Evolutionary conservation across 2,113 vertebrate genomes (phyloP).

Genomic region (Nyctibius bracteatus): DNA sequence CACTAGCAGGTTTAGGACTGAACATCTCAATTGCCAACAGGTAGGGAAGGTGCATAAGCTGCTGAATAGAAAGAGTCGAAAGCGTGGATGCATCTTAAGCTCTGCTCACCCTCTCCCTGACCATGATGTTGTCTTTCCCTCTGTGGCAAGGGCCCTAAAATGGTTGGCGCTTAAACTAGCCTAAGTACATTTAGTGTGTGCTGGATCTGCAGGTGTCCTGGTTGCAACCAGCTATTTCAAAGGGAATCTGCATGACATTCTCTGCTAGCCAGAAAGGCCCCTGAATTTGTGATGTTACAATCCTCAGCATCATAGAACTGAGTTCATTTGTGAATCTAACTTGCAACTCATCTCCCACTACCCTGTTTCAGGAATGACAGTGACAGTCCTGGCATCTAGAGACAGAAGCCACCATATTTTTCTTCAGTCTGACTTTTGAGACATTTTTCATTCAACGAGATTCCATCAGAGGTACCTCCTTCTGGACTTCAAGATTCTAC

Average conservation of each 20-base stretch:
- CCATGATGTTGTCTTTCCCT: fast-evolving
- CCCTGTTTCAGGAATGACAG: background rate
- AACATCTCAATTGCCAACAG: background rate
- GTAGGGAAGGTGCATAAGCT: background rate
- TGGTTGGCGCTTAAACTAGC: background rate
- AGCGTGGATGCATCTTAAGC: fast-evolving
- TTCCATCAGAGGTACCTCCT: background rate
- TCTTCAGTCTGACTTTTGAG: background rate
- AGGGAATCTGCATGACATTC: background rate
- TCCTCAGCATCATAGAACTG: background rate
- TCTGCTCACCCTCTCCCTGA: background rate
- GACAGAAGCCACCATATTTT: background rate
- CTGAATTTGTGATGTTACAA: background rate
- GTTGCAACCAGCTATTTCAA: background rate
- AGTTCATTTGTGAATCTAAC: background rate
- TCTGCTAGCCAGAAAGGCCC: background rate
- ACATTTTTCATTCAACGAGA: background rate
- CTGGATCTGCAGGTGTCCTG: background rate
- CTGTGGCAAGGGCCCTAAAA: background rate
- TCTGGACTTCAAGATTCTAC: background rate
- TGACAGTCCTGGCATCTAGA: background rate
- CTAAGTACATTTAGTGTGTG: background rate
- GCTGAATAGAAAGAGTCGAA: background rate
- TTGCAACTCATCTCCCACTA: background rate
- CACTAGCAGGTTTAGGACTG: background rate